These are phyloP conservation scores for Zapus hudsonius DNA, from an alignment of 2,113 vertebrate species.

Conservation along the genomic window DNA sequence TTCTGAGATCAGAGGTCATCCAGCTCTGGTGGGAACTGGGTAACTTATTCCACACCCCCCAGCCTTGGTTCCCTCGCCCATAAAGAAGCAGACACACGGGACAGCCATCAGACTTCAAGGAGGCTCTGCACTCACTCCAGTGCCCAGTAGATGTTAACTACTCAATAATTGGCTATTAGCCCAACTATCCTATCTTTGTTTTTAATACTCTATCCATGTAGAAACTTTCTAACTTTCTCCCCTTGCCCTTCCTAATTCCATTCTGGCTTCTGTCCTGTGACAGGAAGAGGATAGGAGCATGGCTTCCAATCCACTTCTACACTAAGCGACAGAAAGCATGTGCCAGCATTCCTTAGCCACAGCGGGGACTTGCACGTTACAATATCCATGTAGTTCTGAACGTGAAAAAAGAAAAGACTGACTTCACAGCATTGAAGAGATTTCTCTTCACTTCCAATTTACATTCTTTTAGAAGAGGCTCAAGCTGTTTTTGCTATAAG, in stretches of 20 bases:
- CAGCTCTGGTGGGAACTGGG: neutral
- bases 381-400: conserved; percentile 24
- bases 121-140: neutral
- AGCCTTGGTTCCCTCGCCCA: neutral
- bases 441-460: conserved; percentile 29
- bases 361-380: conserved; percentile 33
- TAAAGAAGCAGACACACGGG: neutral
- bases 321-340: neutral
- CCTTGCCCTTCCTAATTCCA: neutral
- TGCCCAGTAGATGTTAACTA: neutral
- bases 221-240: neutral
- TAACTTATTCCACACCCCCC: neutral
- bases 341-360: conserved; percentile 43
- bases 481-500: neutral
- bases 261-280: neutral
- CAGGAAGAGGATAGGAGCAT: conserved; percentile 23
- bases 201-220: conserved; percentile 21
- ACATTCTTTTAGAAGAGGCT: conserved; percentile 14
- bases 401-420: neutral
- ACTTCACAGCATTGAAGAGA: conserved; percentile 28
- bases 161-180: neutral
- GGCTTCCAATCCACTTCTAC: conserved; percentile 24
- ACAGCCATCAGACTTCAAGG: neutral
- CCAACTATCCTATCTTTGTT: neutral
- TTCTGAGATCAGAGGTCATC: conserved; percentile 18